Percentiles rank a stretch among this genome's conserved stretches.
phyloP scores from a whole-genome alignment of 1,140 invertebrate genomes.

The Atta cephalotes region DNA sequence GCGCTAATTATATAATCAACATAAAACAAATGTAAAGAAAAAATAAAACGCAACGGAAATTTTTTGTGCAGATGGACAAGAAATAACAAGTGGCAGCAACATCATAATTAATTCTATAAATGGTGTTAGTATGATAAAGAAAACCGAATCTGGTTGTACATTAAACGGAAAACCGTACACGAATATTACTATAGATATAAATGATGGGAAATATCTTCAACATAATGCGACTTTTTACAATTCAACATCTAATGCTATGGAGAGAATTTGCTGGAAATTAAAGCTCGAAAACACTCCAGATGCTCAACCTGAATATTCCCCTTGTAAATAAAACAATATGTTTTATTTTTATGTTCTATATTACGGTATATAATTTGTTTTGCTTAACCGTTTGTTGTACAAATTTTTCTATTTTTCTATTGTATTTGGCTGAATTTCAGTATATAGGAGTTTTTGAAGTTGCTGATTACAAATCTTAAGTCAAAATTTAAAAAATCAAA shows the following conservation, averaged over 20 bases:
- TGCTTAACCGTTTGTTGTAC: no score
- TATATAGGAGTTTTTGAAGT: no score
- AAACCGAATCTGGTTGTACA: slow-evolving; percentile 52
- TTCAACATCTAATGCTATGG: background rate
- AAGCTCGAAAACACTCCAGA: slow-evolving; percentile 66
- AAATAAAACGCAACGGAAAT: background rate
- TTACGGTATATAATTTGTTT: background rate
- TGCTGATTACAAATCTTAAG: no score
- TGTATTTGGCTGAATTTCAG: no score
- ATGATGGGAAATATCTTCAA: slow-evolving; percentile 62
- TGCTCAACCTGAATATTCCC: slow-evolving; percentile 67
- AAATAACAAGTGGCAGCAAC: background rate
- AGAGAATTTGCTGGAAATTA: slow-evolving; percentile 62
- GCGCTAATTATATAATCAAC: background rate
- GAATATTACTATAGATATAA: slow-evolving; percentile 58
- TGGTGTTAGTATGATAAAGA: background rate
- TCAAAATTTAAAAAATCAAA: no score
- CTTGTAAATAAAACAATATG: background rate
- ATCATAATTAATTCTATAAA: background rate
- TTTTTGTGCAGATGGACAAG: slow-evolving; percentile 45
- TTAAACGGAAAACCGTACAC: slow-evolving; percentile 68
- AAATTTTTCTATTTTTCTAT: no score
- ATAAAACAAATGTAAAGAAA: background rate
- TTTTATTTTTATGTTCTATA: background rate
- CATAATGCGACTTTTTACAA: slow-evolving; percentile 71